Conservation (phyloP, 2,888 invertebrate genomes). For the Rhagonycha lutea region DNA sequence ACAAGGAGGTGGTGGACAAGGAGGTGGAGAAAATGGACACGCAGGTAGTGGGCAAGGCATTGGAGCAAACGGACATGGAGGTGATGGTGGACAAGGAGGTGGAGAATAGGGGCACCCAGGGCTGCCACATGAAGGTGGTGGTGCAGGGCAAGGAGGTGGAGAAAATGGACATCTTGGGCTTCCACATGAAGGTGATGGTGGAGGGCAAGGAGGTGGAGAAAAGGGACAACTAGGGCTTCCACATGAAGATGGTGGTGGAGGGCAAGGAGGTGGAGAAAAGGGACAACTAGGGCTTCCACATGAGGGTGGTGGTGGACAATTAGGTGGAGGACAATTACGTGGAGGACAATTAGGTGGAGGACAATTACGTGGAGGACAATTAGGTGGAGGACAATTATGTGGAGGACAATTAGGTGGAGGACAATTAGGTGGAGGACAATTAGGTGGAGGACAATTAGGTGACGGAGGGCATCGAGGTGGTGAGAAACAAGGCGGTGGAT, state of each 20-base stretch:
- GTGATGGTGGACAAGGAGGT: background rate
- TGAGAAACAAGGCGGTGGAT: background rate
- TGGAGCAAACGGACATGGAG: background rate
- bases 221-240: background rate
- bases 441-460: background rate
- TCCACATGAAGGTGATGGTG: background rate
- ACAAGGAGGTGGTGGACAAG: background rate
- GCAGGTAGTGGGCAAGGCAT: background rate
- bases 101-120: background rate
- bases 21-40: background rate
- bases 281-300: background rate
- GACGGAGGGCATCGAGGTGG: background rate
- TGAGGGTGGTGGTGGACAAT: background rate
- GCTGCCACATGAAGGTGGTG: background rate
- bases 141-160: background rate
- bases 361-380: background rate
- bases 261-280: background rate
- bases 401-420: background rate
- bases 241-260: background rate
- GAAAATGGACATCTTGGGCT: background rate
- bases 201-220: background rate
- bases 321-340: background rate
- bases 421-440: background rate
- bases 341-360: background rate
- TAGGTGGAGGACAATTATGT: no score